phyloP scores from a whole-genome alignment of 2,797 vertebrate genomes.

The Sardinella longiceps region DNA sequence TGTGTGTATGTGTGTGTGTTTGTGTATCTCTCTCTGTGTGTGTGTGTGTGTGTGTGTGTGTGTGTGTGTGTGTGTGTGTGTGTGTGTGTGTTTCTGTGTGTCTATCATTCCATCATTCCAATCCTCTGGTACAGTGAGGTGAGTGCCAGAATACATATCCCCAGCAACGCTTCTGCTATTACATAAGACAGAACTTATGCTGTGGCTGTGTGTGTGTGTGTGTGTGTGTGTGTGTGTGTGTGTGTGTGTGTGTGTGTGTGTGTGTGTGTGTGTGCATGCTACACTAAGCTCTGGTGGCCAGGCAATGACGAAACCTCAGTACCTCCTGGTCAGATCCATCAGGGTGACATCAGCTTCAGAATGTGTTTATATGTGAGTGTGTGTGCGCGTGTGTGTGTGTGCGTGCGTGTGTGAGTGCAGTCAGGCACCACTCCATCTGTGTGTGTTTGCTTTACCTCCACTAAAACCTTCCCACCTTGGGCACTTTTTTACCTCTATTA shows the following conservation, averaged over 20 bases:
- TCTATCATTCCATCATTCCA: not conserved
- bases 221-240: too few species aligned
- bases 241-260: not conserved
- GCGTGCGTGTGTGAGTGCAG: constrained; percentile 27
- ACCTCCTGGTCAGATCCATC: not conserved
- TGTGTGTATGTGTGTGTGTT: not conserved
- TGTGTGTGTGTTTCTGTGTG: constrained; percentile 13
- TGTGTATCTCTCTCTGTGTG: not conserved
- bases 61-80: not conserved
- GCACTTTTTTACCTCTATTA: not conserved
- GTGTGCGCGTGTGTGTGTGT: constrained; percentile 26
- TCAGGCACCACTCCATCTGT: not conserved
- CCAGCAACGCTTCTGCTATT: not conserved
- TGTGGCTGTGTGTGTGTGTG: too few species aligned
- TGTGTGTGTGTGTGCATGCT: not conserved
- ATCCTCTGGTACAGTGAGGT: not conserved
- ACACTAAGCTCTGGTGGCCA: not conserved
- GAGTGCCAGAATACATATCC: not conserved
- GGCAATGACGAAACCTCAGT: not conserved
- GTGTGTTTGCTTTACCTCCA: not conserved
- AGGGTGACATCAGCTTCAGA: not conserved
- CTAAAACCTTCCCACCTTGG: not conserved
- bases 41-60: not conserved
- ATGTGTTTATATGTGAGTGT: too few species aligned
- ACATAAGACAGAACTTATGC: not conserved